Percentiles rank a stretch among this genome's conserved stretches.
These are phyloP conservation scores for Halictus ligatus DNA, from an alignment of 2,888 invertebrate genomes.

Conservation along the genomic window DNA sequence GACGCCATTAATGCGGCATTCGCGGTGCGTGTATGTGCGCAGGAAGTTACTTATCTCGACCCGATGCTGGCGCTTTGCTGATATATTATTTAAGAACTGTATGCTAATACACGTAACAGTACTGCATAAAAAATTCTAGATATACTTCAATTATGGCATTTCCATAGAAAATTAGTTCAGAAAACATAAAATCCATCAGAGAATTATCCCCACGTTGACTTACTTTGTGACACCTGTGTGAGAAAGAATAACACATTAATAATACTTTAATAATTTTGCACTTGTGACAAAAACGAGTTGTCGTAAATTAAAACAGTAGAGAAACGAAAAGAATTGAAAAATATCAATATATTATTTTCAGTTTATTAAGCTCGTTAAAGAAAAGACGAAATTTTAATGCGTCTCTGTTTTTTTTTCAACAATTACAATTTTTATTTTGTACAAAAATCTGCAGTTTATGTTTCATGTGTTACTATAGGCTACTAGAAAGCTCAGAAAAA, in stretches of 20 bases:
- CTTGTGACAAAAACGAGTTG: no score
- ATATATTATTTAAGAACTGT: conserved; percentile 80
- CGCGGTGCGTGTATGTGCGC: conserved; percentile 66
- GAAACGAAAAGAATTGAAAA: no score
- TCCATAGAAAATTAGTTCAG: background rate
- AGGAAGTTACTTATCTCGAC: conserved; percentile 79
- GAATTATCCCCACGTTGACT: background rate
- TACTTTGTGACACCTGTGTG: background rate
- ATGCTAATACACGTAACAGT: conserved; percentile 68
- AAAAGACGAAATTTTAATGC: no score
- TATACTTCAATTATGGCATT: background rate
- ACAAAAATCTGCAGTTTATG: background rate
- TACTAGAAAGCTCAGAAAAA: background rate
- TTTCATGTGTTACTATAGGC: no score
- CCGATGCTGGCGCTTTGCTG: conserved; percentile 74
- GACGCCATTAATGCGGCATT: conserved; percentile 72
- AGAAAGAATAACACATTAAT: background rate
- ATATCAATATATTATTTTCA: no score
- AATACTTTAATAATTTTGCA: no score
- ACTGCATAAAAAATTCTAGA: background rate
- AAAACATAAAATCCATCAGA: background rate
- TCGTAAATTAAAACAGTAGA: no score
- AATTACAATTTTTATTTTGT: no score
- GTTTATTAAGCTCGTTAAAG: no score
- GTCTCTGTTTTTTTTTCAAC: no score